These are phyloP conservation scores for Siniperca knerii DNA, from an alignment of 2,113 vertebrate species.

Conservation along the genomic window DNA sequence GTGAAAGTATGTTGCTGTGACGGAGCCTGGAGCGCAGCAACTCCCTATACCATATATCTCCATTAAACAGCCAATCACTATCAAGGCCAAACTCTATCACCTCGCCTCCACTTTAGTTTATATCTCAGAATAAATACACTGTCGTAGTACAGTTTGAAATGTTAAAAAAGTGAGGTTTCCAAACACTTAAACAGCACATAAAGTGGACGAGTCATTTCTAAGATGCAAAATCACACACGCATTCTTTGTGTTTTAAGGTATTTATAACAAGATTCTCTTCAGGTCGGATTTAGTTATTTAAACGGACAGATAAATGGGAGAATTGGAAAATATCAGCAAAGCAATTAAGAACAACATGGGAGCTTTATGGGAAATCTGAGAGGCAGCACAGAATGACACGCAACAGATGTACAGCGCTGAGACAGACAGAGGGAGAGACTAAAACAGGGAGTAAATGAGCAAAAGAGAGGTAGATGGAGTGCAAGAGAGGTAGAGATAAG, in stretches of 20 bases:
- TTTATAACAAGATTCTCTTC: neutral
- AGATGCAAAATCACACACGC: neutral
- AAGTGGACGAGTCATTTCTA: constrained; percentile 1
- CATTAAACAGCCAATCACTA: constrained; percentile 54
- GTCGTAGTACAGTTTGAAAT: neutral
- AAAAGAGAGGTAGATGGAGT: constrained; percentile 64
- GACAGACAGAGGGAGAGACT: constrained; percentile 68
- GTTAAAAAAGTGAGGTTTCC: constrained; percentile 1
- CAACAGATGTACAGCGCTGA: constrained; percentile 79
- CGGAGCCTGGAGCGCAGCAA: constrained; percentile 41
- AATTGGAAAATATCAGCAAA: constrained; percentile 28
- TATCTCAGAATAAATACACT: neutral
- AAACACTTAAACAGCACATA: neutral
- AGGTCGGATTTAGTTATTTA: neutral
- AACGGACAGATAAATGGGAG: constrained; percentile 8
- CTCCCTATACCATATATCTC: constrained; percentile 40
- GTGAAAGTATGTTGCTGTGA: constrained; percentile 59
- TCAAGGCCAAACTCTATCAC: constrained; percentile 53
- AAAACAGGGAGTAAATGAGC: constrained; percentile 42
- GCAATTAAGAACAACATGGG: constrained; percentile 42
- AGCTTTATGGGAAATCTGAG: constrained; percentile 67
- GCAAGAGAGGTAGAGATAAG: constrained; percentile 59
- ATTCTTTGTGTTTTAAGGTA: neutral
- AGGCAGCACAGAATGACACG: constrained; percentile 68
- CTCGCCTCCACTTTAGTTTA: constrained; percentile 17